Percentiles rank a stretch among this genome's conserved stretches.
Evolutionary conservation across 2,888 invertebrate species (phyloP).

Genomic region (Lasioglossum vierecki): DNA sequence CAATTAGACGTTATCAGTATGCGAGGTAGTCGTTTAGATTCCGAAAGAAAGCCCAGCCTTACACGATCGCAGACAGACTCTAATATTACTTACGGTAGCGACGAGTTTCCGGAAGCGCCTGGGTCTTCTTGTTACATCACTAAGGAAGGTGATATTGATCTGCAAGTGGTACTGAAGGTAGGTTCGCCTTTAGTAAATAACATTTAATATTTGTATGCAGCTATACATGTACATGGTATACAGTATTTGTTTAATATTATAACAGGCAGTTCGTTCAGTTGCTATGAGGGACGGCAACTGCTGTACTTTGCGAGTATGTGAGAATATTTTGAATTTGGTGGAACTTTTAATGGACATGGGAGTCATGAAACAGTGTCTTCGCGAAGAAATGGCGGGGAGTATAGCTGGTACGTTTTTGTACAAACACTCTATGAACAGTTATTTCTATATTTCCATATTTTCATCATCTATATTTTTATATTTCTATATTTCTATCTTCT

Average conservation of each 20-base stretch:
- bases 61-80: constrained; percentile 96
- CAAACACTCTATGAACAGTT: not conserved
- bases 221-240: not conserved
- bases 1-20: constrained; percentile 90
- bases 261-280: constrained; percentile 93
- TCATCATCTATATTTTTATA: too few species aligned
- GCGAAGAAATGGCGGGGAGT: constrained; percentile 85
- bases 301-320: constrained; percentile 95
- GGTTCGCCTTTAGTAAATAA: not conserved
- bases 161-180: constrained; percentile 93
- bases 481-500: too few species aligned
- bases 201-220: constrained; percentile 10
- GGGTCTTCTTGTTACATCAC: constrained; percentile 97
- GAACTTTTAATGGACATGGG: constrained; percentile 96
- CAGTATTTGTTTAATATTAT: constrained; percentile 18
- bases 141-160: constrained; percentile 96
- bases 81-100: constrained; percentile 94
- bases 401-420: constrained; percentile 81
- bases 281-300: constrained; percentile 93
- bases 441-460: too few species aligned
- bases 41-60: constrained; percentile 89
- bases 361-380: constrained; percentile 87
- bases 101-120: constrained; percentile 94
- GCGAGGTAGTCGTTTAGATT: constrained; percentile 84
- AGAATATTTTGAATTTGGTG: constrained; percentile 95